phyloP scores from a whole-genome alignment of 2,888 invertebrate genomes.

The Podabrus alpinus region DNA sequence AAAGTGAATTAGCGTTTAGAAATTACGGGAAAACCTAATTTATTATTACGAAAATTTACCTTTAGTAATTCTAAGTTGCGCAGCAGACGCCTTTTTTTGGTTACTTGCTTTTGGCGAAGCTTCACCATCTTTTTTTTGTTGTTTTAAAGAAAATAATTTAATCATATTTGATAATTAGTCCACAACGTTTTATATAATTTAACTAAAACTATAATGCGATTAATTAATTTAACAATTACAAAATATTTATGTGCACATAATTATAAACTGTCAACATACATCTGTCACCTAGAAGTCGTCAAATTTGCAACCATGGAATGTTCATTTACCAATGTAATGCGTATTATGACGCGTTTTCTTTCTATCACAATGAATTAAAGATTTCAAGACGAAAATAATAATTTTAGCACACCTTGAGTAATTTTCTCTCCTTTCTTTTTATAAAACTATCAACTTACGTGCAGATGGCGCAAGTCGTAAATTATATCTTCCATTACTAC shows the following conservation, averaged over 20 bases:
- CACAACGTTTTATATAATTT: neutral
- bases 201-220: constrained; percentile 8
- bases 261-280: constrained; percentile 25
- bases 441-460: neutral
- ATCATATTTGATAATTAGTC: constrained; percentile 71
- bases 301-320: constrained; percentile 1
- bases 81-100: constrained; percentile 94
- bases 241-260: constrained; percentile 20
- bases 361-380: neutral
- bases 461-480: neutral
- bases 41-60: constrained; percentile 61
- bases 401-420: neutral
- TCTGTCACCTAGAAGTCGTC: constrained; percentile 5
- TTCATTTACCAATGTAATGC: neutral
- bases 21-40: neutral
- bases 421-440: neutral
- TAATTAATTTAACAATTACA: constrained; percentile 13
- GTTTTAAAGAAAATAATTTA: constrained; percentile 96
- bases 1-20: constrained; percentile 46
- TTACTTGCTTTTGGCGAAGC: constrained; percentile 73
- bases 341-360: neutral
- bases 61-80: constrained; percentile 96
- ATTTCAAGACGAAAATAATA: neutral
- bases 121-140: constrained; percentile 97
- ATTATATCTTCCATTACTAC: neutral